Evolutionary conservation across 2,797 vertebrate species (phyloP).

Genomic region (Chaenodraco wilsoni): DNA sequence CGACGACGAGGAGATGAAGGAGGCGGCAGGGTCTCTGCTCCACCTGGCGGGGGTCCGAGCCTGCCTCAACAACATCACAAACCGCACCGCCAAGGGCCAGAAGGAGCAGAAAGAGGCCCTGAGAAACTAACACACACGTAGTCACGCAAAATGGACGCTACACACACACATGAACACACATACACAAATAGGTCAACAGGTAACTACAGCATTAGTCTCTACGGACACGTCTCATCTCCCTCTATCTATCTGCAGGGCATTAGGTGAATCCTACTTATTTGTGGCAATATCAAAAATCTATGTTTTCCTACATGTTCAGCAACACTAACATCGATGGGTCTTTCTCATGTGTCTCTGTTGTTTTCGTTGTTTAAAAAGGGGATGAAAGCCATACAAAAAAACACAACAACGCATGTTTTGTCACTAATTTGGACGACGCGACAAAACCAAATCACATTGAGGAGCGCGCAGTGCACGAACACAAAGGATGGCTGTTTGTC

Average conservation of each 20-base stretch:
- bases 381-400: slow-evolving; percentile 95
- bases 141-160: slow-evolving; percentile 12
- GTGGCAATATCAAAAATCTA: slow-evolving; percentile 99
- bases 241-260: slow-evolving; percentile 96
- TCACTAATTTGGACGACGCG: slow-evolving; percentile 69
- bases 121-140: slow-evolving; percentile 88
- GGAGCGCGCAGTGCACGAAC: slow-evolving; percentile 46
- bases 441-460: slow-evolving; percentile 55
- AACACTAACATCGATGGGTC: slow-evolving; percentile 81
- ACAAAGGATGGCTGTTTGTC: slow-evolving; percentile 74
- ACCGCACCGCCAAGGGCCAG: slow-evolving; percentile 96
- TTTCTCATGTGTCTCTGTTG: slow-evolving; percentile 84
- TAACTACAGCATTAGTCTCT: slow-evolving; percentile 81
- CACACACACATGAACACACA: slow-evolving; percentile 45
- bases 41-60: slow-evolving; percentile 95
- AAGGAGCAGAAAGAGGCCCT: slow-evolving; percentile 94
- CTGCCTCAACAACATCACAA: slow-evolving; percentile 98
- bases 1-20: slow-evolving; percentile 98
- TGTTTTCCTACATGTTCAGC: slow-evolving; percentile 86
- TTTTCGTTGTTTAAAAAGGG: slow-evolving; percentile 88
- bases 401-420: slow-evolving; percentile 63
- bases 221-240: slow-evolving; percentile 80
- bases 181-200: slow-evolving; percentile 79
- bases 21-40: slow-evolving; percentile 95
- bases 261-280: slow-evolving; percentile 99